Percentiles rank a stretch among this genome's conserved stretches.
phyloP scores from a whole-genome alignment of 2,888 invertebrate species.

The Marasmarcha lunaedactyla region DNA sequence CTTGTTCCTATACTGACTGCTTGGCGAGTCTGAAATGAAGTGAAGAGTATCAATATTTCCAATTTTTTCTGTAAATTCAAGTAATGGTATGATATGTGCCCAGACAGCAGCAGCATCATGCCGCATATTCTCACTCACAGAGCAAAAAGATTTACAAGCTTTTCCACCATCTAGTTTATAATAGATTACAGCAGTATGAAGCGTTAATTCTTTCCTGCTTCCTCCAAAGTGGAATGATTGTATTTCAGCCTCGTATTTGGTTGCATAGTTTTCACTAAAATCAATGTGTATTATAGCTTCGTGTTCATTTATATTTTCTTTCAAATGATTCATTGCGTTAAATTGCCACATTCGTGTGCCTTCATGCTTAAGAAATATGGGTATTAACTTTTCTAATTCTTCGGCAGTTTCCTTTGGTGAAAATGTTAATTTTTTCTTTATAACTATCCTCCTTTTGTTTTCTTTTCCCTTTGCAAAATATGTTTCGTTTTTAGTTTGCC shows the following conservation, averaged over 20 bases:
- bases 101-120: too few relatives aligned
- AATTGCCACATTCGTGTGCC: too few relatives aligned
- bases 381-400: constrained; percentile 5
- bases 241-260: constrained; percentile 8
- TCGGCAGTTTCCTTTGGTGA: constrained; percentile 4
- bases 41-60: constrained; percentile 2
- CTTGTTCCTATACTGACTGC: too few relatives aligned
- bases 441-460: constrained; percentile 5
- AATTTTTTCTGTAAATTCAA: too few relatives aligned
- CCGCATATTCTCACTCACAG: too few relatives aligned
- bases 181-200: constrained; percentile 12
- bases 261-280: not conserved
- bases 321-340: too few relatives aligned
- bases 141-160: constrained; percentile 6
- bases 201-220: constrained; percentile 9
- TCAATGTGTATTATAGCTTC: constrained; percentile 6
- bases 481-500: too few relatives aligned
- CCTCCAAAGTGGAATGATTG: constrained; percentile 14
- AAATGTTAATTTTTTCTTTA: constrained; percentile 3
- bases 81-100: too few relatives aligned
- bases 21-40: constrained; percentile 3
- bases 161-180: not conserved
- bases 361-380: too few relatives aligned
- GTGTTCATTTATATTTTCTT: constrained; percentile 5
- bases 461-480: constrained; percentile 5